Conservation (phyloP, 1,140 invertebrate genomes). For the Temnothorax curvispinosus region DNA sequence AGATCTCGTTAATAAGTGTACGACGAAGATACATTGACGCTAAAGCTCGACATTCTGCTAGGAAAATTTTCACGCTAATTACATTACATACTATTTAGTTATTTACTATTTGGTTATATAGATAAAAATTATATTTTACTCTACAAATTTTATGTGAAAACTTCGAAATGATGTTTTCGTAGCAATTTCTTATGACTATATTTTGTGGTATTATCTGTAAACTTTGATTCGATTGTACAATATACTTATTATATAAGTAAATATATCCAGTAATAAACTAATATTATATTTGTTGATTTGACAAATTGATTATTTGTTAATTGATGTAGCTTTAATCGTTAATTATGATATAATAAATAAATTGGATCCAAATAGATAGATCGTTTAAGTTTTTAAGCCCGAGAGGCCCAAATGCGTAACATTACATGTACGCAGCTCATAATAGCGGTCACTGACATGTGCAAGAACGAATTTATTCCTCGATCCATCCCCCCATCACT, state of each 20-base stretch:
- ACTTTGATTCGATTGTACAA: slow-evolving; percentile 1
- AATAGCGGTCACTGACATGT: too few species aligned
- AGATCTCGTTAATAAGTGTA: slow-evolving; percentile 28
- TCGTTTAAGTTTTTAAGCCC: not conserved
- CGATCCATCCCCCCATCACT: too few species aligned
- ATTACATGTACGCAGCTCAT: too few species aligned
- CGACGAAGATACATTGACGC: not conserved
- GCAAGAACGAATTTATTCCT: too few species aligned
- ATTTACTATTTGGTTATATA: not conserved
- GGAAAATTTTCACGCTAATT: not conserved
- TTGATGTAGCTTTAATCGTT: slow-evolving; percentile 29
- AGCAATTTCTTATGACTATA: not conserved
- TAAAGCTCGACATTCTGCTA: not conserved
- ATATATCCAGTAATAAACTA: slow-evolving; percentile 6
- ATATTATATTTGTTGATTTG: slow-evolving; percentile 4
- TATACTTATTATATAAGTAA: slow-evolving; percentile 16
- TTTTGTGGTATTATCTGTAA: slow-evolving; percentile 29
- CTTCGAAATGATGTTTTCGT: not conserved
- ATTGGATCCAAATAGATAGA: not conserved
- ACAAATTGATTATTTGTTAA: slow-evolving; percentile 23
- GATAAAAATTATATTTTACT: not conserved
- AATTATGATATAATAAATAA: slow-evolving; percentile 39
- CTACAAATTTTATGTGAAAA: slow-evolving; percentile 18
- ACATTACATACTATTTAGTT: not conserved
- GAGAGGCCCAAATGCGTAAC: too few species aligned